Base-by-base conservation (phyloP, 2,797 vertebrate species). In the Gila robusta region DNA sequence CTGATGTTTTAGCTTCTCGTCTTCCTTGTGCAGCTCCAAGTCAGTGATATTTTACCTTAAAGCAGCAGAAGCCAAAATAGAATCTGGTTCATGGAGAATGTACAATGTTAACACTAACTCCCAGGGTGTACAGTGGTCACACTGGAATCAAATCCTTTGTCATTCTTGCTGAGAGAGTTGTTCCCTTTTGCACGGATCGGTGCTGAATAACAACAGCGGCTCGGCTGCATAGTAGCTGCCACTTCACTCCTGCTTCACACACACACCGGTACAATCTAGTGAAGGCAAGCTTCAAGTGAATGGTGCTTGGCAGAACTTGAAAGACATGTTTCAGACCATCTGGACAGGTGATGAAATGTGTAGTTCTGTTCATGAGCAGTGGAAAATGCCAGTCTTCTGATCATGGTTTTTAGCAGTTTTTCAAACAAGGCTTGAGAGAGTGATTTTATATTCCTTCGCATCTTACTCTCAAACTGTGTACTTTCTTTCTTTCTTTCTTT, bases 241-340 rank as follows among this genome's bases (percentile, higher is more conserved):
- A 49, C 52, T 32, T 62, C 14, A 64, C 19, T 76, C 12, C 67
- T 44, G 8, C 67, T 26, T 44, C 74, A 67, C 6, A 77, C 26
- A 44, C 44, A 74, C 23, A 41, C 62, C 16, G 0, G 19, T 73
- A 28, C 79, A 84, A 59, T 17, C 54, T 81, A 32, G 37, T 32
- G 8, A 67, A 62, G 19, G 14, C 49, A 87, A 71, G 52, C 76
- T 82, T 74, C 67, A 79, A 26, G 70, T 82, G 54, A 39, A 83
- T 83, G 70, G 69, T 73, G 39, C 64, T 77, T 86, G 83, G 41
- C 71, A 84, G 52, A 72, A 49, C 67, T 86, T 73, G 39, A 82
- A 85, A 85, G 77, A 74, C n/a, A 19, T 79, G n/a, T 70, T 73
- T 70, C 26, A 81, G 84, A n/a, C 71, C 73, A 79, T 81, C 79